Evolutionary conservation across 1,140 invertebrate species (phyloP).

Genomic region (Papilio dardanus): DNA sequence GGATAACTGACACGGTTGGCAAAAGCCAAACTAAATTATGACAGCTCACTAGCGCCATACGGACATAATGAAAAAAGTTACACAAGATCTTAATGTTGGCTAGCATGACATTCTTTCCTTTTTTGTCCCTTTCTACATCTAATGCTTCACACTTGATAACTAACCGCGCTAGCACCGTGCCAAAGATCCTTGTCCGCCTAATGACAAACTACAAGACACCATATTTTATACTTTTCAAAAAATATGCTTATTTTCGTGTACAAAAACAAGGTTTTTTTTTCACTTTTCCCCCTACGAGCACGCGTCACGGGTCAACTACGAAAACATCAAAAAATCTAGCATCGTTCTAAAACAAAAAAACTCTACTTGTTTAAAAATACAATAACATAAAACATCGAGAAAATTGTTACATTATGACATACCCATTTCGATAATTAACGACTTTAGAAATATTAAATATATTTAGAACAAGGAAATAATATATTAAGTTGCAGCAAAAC

Average conservation of each 20-base stretch:
- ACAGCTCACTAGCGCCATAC: no score
- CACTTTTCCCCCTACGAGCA: conserved; percentile 46
- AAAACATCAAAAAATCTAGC: conserved; percentile 78
- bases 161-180: no score
- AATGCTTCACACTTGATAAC: no score
- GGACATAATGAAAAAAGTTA: no score
- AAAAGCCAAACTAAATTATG: no score
- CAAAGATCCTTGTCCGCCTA: no score
- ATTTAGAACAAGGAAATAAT: background rate
- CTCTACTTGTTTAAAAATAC: conserved; percentile 60
- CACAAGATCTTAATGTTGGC: no score
- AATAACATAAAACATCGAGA: conserved; percentile 56
- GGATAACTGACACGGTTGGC: no score
- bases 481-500: no score
- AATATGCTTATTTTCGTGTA: conserved; percentile 73
- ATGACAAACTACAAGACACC: conserved; percentile 49
- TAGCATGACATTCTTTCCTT: no score
- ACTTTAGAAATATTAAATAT: background rate
- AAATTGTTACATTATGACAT: conserved; percentile 30
- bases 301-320: conserved; percentile 61
- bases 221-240: conserved; percentile 74
- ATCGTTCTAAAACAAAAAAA: conserved; percentile 67
- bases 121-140: no score
- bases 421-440: background rate
- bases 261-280: conserved; percentile 61